These are phyloP conservation scores for Lacerta viridis DNA, from an alignment of 2,797 vertebrate genomes.

Conservation along the genomic window DNA sequence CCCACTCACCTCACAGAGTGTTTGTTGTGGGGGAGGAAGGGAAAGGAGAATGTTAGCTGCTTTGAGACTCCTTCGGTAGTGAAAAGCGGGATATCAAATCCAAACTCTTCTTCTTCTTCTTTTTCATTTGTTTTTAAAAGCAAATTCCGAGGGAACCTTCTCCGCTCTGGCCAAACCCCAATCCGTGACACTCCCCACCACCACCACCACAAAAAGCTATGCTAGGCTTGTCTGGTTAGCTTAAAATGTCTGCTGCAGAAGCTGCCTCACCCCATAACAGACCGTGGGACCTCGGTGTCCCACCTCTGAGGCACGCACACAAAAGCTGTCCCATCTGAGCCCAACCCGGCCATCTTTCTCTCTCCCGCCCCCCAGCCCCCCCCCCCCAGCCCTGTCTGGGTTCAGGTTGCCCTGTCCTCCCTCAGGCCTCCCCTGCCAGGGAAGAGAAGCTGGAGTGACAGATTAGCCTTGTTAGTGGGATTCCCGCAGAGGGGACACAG, in stretches of 20 bases:
- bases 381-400: background rate
- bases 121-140: background rate
- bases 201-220: too few relatives aligned
- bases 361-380: background rate
- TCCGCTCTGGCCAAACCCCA: background rate
- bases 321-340: background rate
- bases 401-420: background rate
- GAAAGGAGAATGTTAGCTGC: too few relatives aligned
- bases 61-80: too few relatives aligned
- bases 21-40: too few relatives aligned
- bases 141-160: background rate
- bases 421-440: background rate
- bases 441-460: constrained; percentile 9
- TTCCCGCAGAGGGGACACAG: constrained; percentile 10
- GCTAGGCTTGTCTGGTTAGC: background rate
- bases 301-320: background rate
- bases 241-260: background rate
- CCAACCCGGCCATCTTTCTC: background rate
- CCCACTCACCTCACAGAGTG: too few relatives aligned
- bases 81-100: too few relatives aligned
- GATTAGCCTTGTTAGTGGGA: constrained; percentile 34
- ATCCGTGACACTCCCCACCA: too few relatives aligned
- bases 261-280: background rate
- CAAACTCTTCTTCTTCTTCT: too few relatives aligned
- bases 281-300: background rate